Evolutionary conservation across 2,888 invertebrate genomes (phyloP).

Genomic region (Lasiommata megera): DNA sequence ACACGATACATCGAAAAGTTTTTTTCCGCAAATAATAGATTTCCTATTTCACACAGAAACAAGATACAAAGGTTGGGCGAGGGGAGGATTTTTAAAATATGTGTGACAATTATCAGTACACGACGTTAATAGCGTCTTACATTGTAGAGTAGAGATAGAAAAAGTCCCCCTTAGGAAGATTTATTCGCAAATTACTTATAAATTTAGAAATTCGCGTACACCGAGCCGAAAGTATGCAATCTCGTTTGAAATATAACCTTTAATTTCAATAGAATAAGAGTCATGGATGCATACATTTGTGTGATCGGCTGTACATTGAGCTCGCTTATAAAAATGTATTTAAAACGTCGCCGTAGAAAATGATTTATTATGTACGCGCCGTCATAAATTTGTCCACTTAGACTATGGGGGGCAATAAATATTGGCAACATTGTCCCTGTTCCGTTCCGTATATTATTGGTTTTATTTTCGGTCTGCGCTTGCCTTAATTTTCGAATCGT

Average conservation of each 20-base stretch:
- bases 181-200: slow-evolving; percentile 81
- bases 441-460: slow-evolving; percentile 31
- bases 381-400: slow-evolving; percentile 79
- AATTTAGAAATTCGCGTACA: slow-evolving; percentile 52
- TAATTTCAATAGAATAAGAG: slow-evolving; percentile 15
- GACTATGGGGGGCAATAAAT: slow-evolving; percentile 68
- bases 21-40: slow-evolving; percentile 49
- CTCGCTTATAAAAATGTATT: slow-evolving; percentile 80
- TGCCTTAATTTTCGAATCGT: slow-evolving; percentile 19
- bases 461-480: slow-evolving; percentile 28
- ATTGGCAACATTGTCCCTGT: slow-evolving; percentile 40
- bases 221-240: not conserved
- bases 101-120: slow-evolving; percentile 82
- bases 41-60: slow-evolving; percentile 44
- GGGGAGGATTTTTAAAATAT: slow-evolving; percentile 73
- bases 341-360: slow-evolving; percentile 73
- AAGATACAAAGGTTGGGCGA: slow-evolving; percentile 41
- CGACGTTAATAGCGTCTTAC: slow-evolving; percentile 78
- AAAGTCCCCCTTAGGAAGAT: slow-evolving; percentile 71
- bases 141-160: slow-evolving; percentile 58
- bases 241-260: not conserved
- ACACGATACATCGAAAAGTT: slow-evolving; percentile 35
- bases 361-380: slow-evolving; percentile 71
- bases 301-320: slow-evolving; percentile 53
- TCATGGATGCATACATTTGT: slow-evolving; percentile 6